Percentiles rank a stretch among this genome's conserved stretches.
Conservation (phyloP, 1,140 invertebrate species). For the Papilio dardanus region DNA sequence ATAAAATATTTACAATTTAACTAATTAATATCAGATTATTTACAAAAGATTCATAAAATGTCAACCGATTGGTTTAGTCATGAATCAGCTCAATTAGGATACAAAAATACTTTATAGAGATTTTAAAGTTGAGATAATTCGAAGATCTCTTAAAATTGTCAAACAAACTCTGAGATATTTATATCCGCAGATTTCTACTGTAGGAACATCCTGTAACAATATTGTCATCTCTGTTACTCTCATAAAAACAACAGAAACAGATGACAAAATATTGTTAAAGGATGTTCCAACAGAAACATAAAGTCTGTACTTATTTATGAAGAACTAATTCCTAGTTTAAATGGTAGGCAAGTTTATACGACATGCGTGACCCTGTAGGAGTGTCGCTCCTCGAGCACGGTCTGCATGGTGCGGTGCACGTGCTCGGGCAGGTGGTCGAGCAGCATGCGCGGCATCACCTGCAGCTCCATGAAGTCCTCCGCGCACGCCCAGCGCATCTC, state of each 20-base stretch:
- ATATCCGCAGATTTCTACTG: background rate
- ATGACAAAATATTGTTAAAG: too few species aligned
- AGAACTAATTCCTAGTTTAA: background rate
- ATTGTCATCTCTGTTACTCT: too few species aligned
- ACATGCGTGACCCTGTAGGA: slow-evolving; percentile 76
- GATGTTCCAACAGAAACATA: too few species aligned
- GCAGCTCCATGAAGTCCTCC: slow-evolving; percentile 89
- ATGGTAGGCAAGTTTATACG: slow-evolving; percentile 48
- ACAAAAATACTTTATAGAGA: slow-evolving; percentile 27
- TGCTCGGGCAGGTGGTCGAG: slow-evolving; percentile 89
- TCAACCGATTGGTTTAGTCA: slow-evolving; percentile 24
- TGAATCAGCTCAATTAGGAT: slow-evolving; percentile 39
- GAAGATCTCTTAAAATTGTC: background rate
- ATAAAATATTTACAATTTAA: slow-evolving; percentile 42
- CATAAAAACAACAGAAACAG: too few species aligned
- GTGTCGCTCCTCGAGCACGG: slow-evolving; percentile 83
- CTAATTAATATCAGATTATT: slow-evolving; percentile 42
- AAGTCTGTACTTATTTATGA: too few species aligned
- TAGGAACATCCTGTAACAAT: too few species aligned
- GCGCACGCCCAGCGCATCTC: slow-evolving; percentile 90
- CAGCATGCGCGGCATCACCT: slow-evolving; percentile 90
- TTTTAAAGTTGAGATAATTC: background rate
- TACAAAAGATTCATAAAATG: slow-evolving; percentile 40
- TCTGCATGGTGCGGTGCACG: slow-evolving; percentile 86
- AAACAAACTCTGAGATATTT: background rate